A percentile compares a stretch with the other conserved stretches of the same genome.
Conservation (phyloP, 2,888 invertebrate genomes). For the Lydus trimaculatus region DNA sequence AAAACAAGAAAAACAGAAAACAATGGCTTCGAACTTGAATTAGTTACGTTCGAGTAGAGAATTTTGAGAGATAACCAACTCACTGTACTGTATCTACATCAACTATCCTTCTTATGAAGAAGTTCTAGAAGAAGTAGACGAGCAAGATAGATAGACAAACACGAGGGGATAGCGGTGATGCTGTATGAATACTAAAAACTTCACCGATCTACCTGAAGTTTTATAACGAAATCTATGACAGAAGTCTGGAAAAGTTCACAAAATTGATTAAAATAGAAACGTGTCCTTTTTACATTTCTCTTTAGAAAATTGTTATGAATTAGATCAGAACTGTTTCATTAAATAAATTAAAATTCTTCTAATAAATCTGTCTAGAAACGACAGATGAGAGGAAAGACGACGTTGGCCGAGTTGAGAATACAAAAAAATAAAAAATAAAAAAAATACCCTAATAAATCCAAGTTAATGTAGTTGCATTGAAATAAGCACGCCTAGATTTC, state of each 20-base stretch:
- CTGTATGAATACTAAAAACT: conserved; percentile 49
- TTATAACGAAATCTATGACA: conserved; percentile 43
- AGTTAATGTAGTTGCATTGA: conserved; percentile 20
- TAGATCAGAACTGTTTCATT: not conserved
- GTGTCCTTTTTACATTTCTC: not conserved
- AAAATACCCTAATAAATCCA: conserved; percentile 17
- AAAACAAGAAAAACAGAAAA: conserved; percentile 48
- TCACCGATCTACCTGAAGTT: conserved; percentile 45
- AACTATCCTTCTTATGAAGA: conserved; percentile 49
- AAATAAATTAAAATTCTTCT: not conserved
- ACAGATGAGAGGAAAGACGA: not conserved
- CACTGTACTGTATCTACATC: not conserved
- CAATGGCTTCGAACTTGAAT: conserved; percentile 62
- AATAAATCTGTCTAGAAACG: not conserved
- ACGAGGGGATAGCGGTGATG: conserved; percentile 45
- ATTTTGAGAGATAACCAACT: conserved; percentile 60
- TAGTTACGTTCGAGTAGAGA: conserved; percentile 62
- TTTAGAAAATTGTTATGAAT: not conserved
- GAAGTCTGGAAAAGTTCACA: not conserved
- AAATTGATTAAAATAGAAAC: not conserved
- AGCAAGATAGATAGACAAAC: conserved; percentile 51
- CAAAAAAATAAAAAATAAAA: not conserved
- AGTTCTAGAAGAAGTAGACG: conserved; percentile 48
- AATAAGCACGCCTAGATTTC: conserved; percentile 24
- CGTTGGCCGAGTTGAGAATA: not conserved